phyloP scores from a whole-genome alignment of 53 echinoderm and acorn worm genomes.

The Apostichopus leukothele region DNA sequence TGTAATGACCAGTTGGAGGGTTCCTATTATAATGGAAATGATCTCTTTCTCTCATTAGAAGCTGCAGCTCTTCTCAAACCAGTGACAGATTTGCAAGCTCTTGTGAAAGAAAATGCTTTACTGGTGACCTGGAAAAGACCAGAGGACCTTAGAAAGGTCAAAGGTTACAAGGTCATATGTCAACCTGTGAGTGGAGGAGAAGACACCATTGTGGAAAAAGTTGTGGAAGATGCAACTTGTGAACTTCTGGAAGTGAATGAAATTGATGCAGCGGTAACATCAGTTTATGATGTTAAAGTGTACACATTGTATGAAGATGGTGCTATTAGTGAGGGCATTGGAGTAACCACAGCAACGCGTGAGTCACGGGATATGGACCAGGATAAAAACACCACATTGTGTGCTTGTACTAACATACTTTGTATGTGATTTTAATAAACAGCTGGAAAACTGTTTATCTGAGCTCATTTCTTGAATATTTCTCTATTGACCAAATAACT shows the following conservation, averaged over 20 bases:
- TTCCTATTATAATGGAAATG: too few relatives aligned
- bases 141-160: neutral
- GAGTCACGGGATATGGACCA: neutral
- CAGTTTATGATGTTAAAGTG: constrained; percentile 9
- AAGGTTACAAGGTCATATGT: constrained; percentile 43
- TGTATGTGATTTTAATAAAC: neutral
- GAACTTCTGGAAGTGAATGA: neutral
- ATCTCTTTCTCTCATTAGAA: neutral
- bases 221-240: neutral
- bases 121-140: constrained; percentile 14
- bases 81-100: neutral
- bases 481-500: too few relatives aligned
- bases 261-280: neutral
- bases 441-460: neutral
- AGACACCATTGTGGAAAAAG: neutral
- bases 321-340: neutral
- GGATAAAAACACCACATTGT: neutral
- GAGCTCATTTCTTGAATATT: neutral
- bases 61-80: neutral
- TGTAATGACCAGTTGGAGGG: too few relatives aligned
- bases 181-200: neutral
- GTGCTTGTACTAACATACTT: neutral
- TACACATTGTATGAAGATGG: constrained; percentile 28
- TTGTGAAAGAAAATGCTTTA: neutral
- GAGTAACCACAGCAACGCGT: neutral